Conservation (phyloP, 2,888 invertebrate genomes). For the Pecten maximus region DNA sequence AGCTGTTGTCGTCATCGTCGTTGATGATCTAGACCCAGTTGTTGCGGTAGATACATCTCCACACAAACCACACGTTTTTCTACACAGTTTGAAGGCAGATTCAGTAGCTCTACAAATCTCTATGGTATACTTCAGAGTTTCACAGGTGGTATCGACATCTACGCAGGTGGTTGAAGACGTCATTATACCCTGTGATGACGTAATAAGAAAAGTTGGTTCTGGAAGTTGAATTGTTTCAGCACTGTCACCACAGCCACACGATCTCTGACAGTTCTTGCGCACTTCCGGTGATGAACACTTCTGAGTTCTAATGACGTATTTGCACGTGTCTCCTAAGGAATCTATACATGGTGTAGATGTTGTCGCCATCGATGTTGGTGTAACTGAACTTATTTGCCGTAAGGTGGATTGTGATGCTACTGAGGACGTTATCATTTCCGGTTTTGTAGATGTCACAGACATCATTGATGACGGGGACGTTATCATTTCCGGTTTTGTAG, state of each 20-base stretch:
- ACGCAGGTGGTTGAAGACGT: not conserved
- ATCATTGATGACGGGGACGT: not conserved
- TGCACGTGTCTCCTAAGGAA: not conserved
- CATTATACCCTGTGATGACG: not conserved
- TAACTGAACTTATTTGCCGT: not conserved
- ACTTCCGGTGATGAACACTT: constrained; percentile 27
- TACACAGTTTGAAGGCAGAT: not conserved
- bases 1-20: not conserved
- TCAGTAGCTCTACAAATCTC: not conserved
- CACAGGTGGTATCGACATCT: not conserved
- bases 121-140: not conserved
- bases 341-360: not conserved
- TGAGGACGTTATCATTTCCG: not conserved
- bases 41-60: not conserved
- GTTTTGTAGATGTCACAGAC: not conserved
- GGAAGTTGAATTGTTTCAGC: not conserved
- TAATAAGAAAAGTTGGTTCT: not conserved
- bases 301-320: not conserved
- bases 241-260: not conserved
- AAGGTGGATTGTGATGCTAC: not conserved
- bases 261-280: not conserved
- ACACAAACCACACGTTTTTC: not conserved
- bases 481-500: not conserved
- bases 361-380: not conserved
- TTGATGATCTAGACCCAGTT: not conserved